phyloP scores from a whole-genome alignment of 2,888 invertebrate species.

The Arrhopalites spinosus region DNA sequence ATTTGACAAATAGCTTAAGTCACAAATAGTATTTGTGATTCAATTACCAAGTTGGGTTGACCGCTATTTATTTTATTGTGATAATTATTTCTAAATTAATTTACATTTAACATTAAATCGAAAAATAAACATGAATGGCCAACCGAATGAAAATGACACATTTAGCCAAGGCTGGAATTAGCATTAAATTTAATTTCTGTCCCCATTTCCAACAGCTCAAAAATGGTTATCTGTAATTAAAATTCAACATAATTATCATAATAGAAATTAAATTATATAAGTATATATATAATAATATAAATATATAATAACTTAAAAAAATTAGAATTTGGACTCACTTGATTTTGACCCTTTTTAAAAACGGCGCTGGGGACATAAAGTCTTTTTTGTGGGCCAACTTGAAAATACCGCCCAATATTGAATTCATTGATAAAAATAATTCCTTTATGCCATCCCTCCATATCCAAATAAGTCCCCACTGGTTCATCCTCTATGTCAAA shows the following conservation, averaged over 20 bases:
- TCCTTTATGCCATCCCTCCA: slow-evolving; percentile 73
- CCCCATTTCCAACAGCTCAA: slow-evolving; percentile 47
- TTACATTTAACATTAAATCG: no score
- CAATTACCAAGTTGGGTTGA: no score
- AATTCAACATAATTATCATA: slow-evolving; percentile 19
- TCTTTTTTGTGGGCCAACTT: slow-evolving; percentile 71
- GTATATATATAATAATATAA: slow-evolving; percentile 39
- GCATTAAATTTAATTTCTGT: neutral
- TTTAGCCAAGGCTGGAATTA: no score
- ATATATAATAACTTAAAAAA: slow-evolving; percentile 57
- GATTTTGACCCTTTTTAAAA: slow-evolving; percentile 68
- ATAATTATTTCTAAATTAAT: no score
- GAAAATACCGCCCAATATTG: slow-evolving; percentile 66
- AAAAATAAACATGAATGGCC: no score
- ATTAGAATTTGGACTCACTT: slow-evolving; percentile 58
- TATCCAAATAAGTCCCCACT: slow-evolving; percentile 75
- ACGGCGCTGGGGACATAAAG: slow-evolving; percentile 80
- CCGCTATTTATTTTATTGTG: no score
- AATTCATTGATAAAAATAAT: slow-evolving; percentile 81
- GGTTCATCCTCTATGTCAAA: slow-evolving; percentile 63
- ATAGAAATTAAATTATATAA: neutral
- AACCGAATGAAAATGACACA: no score
- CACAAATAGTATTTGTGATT: no score
- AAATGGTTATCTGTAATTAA: slow-evolving; percentile 52
- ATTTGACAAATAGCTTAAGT: no score